Conservation (phyloP, 2,888 invertebrate species). For the Bimastos eiseni region DNA sequence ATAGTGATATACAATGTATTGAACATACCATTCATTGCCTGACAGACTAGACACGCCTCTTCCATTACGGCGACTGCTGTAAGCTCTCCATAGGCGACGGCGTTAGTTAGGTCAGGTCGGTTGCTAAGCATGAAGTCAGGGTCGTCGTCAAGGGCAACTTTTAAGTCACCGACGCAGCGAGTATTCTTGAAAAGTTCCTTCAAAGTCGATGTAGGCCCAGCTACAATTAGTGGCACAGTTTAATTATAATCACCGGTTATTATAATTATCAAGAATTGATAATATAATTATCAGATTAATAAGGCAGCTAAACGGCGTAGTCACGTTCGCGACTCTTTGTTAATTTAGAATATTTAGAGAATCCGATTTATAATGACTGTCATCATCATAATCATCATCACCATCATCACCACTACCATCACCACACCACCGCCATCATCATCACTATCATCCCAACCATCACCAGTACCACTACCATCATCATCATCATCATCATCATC, state of each 20-base stretch:
- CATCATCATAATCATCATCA: not conserved
- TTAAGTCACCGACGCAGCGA: not conserved
- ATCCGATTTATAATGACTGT: no score
- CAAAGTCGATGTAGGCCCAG: not conserved
- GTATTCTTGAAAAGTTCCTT: slow-evolving; percentile 3
- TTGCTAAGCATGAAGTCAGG: not conserved
- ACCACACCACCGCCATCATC: not conserved
- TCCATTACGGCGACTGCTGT: not conserved
- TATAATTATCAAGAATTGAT: no score
- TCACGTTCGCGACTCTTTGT: no score
- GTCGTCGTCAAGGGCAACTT: not conserved
- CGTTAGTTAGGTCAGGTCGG: slow-evolving; percentile 10
- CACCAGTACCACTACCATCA: not conserved
- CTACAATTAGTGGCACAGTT: not conserved
- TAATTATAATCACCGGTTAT: not conserved
- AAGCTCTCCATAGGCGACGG: slow-evolving; percentile 21
- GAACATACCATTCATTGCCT: not conserved
- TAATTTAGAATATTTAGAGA: no score
- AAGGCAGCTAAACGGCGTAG: no score
- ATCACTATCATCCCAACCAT: not conserved
- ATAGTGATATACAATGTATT: no score
- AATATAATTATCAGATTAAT: no score
- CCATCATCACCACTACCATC: not conserved
- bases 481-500: not conserved
- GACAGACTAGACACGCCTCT: not conserved